Base-by-base conservation (phyloP, 2,888 invertebrate genomes). In the Sylvicola cinctus region DNA sequence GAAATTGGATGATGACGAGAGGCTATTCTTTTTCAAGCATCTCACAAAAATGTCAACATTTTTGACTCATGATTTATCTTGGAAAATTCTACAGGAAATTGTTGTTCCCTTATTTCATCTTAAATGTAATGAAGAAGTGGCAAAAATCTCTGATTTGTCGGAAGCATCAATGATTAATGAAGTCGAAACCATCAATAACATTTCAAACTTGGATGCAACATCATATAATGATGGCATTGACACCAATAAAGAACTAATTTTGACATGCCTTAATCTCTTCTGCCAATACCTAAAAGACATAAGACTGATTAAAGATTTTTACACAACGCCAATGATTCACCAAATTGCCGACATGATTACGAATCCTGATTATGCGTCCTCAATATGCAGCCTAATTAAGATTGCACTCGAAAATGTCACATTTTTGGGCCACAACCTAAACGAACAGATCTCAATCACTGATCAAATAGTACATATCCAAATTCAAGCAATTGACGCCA, bases 391-490 rank as follows among this genome's bases (percentile, higher is more conserved):
- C 46, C 45, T 58, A 20, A 50, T 58, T 28, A 54, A 52, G 38
- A 55, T 56, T 34, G 58, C 55, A 40, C 49, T 57, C 28, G 51
- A 54, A 31, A 54, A 55, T 36, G 46, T 48, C 15, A 48, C 51
- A 31, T 50, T 49, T 40, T 43, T 55, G 28, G 55, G 52, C 12
- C 53, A 55, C 31, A 52, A 48, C 25, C 41, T 38, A 16, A 46
- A 46, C 29, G 50, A 55, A 30, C 52, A 55, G 43, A 38, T 41
- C 2, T 38, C 41, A 0, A 32, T 56, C 15, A 50, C 49, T 37
- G 43, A 49, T 3, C 44, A 51, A 14, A 43, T 58, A 16, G 50
- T 51, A 28, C 47, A 45, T n/a, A 38, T 58, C 16, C 51, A 55
- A 38, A 39, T 57, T 4, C 48, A 48, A 33, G 36, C 39, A 12